Percentiles rank a stretch among this genome's conserved stretches.
Conservation (phyloP, 2,888 invertebrate species). For the Allolobophora icterica region DNA sequence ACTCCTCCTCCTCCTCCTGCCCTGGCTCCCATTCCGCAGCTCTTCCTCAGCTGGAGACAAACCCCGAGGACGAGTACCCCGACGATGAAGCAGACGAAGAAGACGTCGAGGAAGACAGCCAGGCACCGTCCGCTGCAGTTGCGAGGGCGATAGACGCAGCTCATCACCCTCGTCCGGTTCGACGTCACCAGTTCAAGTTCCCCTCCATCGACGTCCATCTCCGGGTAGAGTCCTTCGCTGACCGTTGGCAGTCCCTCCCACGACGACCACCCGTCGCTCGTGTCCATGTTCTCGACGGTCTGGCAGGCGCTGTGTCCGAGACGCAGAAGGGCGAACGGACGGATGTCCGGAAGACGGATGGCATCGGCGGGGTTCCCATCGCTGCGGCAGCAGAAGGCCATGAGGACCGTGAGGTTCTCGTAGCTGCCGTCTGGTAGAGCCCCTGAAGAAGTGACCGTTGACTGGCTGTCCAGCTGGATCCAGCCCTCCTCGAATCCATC, state of each 20-base stretch:
- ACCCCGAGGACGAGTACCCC: not conserved
- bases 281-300: not conserved
- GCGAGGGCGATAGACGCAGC: not conserved
- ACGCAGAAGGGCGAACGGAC: not conserved
- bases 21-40: not conserved
- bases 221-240: slow-evolving; percentile 2
- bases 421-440: not conserved
- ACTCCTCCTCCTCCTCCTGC: not conserved
- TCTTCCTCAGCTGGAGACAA: not conserved
- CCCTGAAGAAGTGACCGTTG: not conserved
- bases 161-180: not conserved
- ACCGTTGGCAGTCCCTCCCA: not conserved
- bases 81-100: not conserved
- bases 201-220: not conserved
- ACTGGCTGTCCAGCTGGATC: not conserved
- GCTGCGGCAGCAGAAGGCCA: not conserved
- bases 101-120: not conserved
- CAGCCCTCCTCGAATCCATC: not conserved
- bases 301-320: not conserved
- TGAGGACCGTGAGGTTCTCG: not conserved
- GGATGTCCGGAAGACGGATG: not conserved
- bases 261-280: not conserved
- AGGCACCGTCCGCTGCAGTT: not conserved
- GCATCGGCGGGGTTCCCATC: not conserved
- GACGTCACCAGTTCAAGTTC: not conserved